These are phyloP conservation scores for Pygoscelis antarcticus DNA, from an alignment of 2,113 vertebrate genomes.

Conservation along the genomic window DNA sequence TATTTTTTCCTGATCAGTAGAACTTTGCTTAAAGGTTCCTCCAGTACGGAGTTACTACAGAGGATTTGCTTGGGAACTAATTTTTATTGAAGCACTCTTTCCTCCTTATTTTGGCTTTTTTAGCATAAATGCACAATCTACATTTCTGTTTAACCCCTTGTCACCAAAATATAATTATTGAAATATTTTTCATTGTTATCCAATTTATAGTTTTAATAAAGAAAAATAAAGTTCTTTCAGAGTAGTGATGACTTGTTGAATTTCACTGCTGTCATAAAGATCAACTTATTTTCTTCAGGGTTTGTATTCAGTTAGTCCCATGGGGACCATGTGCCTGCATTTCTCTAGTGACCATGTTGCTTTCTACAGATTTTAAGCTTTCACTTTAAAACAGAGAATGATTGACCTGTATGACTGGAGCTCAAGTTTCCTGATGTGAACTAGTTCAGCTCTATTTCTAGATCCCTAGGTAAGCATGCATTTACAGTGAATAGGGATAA, in stretches of 20 bases:
- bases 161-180: background rate
- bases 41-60: background rate
- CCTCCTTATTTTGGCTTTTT: background rate
- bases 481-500: background rate
- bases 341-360: background rate
- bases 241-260: background rate
- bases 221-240: background rate
- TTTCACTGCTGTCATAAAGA: background rate
- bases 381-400: background rate
- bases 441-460: background rate
- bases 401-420: background rate
- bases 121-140: background rate
- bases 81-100: background rate
- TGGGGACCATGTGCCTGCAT: background rate
- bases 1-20: constrained; percentile 40
- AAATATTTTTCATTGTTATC: background rate
- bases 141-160: background rate
- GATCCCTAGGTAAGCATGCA: background rate
- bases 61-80: background rate
- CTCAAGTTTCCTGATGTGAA: background rate
- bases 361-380: background rate
- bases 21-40: constrained; percentile 48
- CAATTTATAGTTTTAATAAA: background rate
- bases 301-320: background rate
- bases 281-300: background rate